These are phyloP conservation scores for Agapornis roseicollis DNA, from an alignment of 2,113 vertebrate species.

Conservation along the genomic window DNA sequence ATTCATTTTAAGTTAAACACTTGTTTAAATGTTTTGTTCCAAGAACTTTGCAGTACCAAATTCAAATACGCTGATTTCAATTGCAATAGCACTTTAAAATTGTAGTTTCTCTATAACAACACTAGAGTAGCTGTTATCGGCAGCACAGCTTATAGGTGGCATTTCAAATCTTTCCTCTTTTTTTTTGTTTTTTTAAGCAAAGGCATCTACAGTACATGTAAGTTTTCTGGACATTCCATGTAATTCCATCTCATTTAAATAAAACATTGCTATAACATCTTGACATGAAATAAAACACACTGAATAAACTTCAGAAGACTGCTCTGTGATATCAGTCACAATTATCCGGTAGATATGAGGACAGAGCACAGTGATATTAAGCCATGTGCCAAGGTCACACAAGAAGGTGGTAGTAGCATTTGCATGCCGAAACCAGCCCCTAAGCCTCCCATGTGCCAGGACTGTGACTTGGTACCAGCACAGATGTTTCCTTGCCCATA, in stretches of 20 bases:
- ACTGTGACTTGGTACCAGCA: neutral
- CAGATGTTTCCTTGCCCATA: neutral
- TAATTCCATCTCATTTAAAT: neutral
- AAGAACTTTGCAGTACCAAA: neutral
- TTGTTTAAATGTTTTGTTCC: neutral
- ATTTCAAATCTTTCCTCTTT: neutral
- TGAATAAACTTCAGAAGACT: neutral
- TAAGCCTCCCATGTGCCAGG: neutral
- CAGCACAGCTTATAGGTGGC: neutral
- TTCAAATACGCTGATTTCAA: neutral
- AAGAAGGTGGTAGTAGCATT: neutral
- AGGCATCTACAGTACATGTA: rapidly evolving
- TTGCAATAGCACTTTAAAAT: neutral
- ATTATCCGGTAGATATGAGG: neutral
- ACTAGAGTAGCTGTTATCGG: neutral
- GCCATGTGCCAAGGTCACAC: neutral
- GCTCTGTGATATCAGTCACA: neutral
- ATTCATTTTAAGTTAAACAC: neutral
- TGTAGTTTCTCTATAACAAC: neutral
- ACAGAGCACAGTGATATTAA: neutral
- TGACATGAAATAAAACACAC: neutral
- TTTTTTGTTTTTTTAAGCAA: neutral
- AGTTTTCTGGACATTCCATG: neutral
- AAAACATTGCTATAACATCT: neutral
- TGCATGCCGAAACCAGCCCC: rapidly evolving